Base-by-base conservation (phyloP, 2,888 invertebrate species). In the Epiblema foenella region DNA sequence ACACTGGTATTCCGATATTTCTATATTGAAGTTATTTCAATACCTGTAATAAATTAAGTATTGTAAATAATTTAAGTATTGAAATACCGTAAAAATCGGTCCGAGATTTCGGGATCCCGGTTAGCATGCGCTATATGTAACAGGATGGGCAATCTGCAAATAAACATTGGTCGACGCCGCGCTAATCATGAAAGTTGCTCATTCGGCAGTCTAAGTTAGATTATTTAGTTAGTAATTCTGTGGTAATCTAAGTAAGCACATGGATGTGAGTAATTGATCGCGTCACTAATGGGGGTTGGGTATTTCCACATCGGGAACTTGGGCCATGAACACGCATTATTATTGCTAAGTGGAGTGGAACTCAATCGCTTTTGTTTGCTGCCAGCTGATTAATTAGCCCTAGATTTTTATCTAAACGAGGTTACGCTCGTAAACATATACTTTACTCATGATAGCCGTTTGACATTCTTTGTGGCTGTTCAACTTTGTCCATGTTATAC, bases 321-420 rank as follows among this genome's bases (percentile, higher is more conserved):
- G 17, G 29, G 49, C 17, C 29, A 63, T 65, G 64, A 64, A 46
- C 69, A 63, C 63, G 57, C 63, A 59, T 65, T 69, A 69, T 69
- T 42, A 65, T 59, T 59, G 69, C 70, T 54, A 54, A 65, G 59
- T 65, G 59, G 65, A 66, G 65, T 68, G 68, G 68, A 59, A 60
- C 59, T 66, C 42, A 20, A 70, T 54, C 37, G 65, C 54, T 70
- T 66, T 70, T 70, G 70, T 70, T 66, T 65, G 46, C 20, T 46
- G 29, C 54, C 64, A 59, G 65, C 70, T 66, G 70, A 66, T 66
- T 66, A 70, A 70, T 70, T 70, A 59, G 65, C 59, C 46, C 70
- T 60, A 65, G 59, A 66, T 70, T 70, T 65, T 60, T 66, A 70
- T 70, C 70, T 66, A 56, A 70, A 60, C 70, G 59, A 65, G 65